A percentile compares a stretch with the other conserved stretches of the same genome.
Evolutionary conservation across 2,113 vertebrate species (phyloP).

Genomic region (Serinus canaria): DNA sequence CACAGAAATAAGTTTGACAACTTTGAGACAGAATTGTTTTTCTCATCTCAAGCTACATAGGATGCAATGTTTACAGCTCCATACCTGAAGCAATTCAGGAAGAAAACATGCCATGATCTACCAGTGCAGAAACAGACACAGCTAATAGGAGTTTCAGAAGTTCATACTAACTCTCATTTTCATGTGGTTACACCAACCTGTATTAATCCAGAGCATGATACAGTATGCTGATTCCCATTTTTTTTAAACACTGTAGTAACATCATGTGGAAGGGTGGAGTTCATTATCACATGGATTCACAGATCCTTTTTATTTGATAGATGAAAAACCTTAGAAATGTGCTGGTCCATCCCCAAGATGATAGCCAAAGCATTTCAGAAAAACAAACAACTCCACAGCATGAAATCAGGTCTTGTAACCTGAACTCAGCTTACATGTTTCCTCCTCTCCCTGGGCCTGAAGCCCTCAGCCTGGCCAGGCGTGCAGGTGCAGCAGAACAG

Average conservation of each 20-base stretch:
- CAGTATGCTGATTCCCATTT: background rate
- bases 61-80: background rate
- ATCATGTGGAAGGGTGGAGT: background rate
- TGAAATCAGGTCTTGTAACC: background rate
- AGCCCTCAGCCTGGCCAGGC: background rate
- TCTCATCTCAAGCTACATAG: background rate
- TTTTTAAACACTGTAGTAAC: background rate
- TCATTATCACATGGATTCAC: background rate
- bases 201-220: background rate
- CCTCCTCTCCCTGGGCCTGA: background rate
- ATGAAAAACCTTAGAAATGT: background rate
- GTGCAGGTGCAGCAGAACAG: slow-evolving; percentile 32
- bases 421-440: background rate
- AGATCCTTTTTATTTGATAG: background rate
- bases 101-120: background rate
- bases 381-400: background rate
- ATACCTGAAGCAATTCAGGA: background rate
- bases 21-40: background rate
- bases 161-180: background rate
- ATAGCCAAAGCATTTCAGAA: background rate
- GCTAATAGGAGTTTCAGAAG: background rate
- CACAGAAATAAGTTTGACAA: background rate
- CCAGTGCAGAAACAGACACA: background rate
- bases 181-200: background rate
- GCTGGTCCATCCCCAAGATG: background rate